Evolutionary conservation across 2,888 invertebrate species (phyloP).

Genomic region (Autographa pulchrina): DNA sequence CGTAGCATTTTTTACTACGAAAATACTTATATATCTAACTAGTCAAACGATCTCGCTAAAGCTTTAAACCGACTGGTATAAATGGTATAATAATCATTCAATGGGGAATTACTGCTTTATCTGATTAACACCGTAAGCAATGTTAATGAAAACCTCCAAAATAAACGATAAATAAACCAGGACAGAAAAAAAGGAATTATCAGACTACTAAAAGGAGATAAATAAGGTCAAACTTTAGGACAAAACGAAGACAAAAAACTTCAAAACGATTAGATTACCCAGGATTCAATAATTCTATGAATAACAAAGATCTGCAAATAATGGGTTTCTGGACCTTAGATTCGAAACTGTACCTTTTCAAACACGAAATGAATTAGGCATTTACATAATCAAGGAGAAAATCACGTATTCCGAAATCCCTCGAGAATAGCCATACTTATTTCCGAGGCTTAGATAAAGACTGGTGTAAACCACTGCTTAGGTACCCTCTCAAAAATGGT

Average conservation of each 20-base stretch:
- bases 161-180: neutral
- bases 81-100: slow-evolving; percentile 20
- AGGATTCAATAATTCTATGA: too few relatives aligned
- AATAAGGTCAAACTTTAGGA: too few relatives aligned
- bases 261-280: too few relatives aligned
- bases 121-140: neutral
- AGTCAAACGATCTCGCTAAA: slow-evolving; percentile 56
- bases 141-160: neutral
- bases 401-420: too few relatives aligned
- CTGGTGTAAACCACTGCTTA: neutral
- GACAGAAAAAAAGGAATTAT: neutral
- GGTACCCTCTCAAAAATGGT: neutral
- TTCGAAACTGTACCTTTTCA: too few relatives aligned
- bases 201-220: too few relatives aligned
- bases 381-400: too few relatives aligned
- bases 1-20: slow-evolving; percentile 22
- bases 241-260: too few relatives aligned
- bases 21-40: slow-evolving; percentile 36
- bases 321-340: too few relatives aligned
- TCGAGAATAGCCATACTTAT: too few relatives aligned
- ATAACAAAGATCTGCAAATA: too few relatives aligned
- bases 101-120: neutral
- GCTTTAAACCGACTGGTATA: slow-evolving; percentile 50
- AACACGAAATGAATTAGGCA: too few relatives aligned
- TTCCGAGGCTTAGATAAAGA: neutral